These are phyloP conservation scores for Cephalopachus bancanus DNA, from an alignment of 2,797 vertebrate genomes.

Conservation along the genomic window DNA sequence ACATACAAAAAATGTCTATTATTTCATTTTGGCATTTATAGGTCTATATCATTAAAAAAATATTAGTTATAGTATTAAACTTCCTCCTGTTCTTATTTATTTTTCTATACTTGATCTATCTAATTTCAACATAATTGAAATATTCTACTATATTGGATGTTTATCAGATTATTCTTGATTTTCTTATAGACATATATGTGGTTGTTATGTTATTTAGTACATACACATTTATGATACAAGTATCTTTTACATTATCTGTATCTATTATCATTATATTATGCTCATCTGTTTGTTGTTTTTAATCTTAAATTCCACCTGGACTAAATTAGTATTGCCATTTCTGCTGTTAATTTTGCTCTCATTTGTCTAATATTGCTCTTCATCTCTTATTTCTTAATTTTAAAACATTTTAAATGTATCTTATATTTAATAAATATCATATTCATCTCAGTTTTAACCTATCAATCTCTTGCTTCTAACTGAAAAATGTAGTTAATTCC, in stretches of 20 bases:
- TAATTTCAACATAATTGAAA: constrained; percentile 16
- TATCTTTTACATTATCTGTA: neutral
- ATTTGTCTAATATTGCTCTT: neutral
- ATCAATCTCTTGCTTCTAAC: neutral
- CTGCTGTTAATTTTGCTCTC: neutral
- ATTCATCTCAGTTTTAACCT: neutral
- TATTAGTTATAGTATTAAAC: neutral
- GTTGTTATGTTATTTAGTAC: neutral
- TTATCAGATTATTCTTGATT: neutral
- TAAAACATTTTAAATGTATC: neutral
- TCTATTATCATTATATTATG: neutral
- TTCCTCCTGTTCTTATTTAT: neutral
- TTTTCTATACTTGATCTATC: neutral
- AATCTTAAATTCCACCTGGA: neutral
- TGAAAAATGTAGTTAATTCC: neutral
- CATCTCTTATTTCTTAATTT: neutral
- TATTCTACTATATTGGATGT: neutral
- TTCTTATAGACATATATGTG: neutral
- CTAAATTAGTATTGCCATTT: neutral
- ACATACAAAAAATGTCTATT: neutral
- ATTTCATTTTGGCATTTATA: neutral
- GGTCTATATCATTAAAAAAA: neutral
- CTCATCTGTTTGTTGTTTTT: neutral
- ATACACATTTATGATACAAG: neutral
- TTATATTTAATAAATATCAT: neutral